These are phyloP conservation scores for Eupeodes luniger DNA, from an alignment of 2,888 invertebrate genomes.

Conservation along the genomic window DNA sequence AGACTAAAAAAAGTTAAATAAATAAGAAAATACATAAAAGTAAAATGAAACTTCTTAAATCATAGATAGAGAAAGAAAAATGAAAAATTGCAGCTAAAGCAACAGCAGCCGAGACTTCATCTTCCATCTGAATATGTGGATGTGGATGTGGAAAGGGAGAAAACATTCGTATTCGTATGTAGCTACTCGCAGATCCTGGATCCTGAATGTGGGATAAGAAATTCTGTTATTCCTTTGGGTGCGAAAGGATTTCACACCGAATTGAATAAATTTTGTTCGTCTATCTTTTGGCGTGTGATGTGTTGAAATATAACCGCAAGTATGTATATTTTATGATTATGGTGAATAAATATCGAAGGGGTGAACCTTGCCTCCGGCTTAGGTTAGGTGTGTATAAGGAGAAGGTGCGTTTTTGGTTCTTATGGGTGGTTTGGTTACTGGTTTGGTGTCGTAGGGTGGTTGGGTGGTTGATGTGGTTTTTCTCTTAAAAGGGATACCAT, in stretches of 20 bases:
- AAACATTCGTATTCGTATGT: background rate
- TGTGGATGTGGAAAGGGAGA: background rate
- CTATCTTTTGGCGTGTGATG: conserved; percentile 27
- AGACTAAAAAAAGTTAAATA: conserved; percentile 8
- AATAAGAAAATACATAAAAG: conserved; percentile 14
- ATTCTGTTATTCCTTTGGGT: conserved; percentile 61
- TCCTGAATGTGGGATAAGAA: conserved; percentile 34
- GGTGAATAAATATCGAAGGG: conserved; percentile 66
- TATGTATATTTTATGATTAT: conserved; percentile 70
- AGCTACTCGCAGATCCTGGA: background rate
- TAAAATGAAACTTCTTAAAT: conserved; percentile 35
- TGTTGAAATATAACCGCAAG: conserved; percentile 67
- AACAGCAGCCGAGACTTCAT: conserved; percentile 38
- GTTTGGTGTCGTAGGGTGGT: background rate
- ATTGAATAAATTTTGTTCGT: conserved; percentile 67
- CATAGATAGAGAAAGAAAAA: conserved; percentile 52
- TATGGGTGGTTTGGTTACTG: background rate
- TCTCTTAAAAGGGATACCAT: conserved; percentile 21
- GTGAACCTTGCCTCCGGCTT: conserved; percentile 51
- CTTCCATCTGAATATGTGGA: conserved; percentile 14
- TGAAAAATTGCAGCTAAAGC: conserved; percentile 51
- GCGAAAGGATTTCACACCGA: conserved; percentile 71
- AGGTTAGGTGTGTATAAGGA: background rate
- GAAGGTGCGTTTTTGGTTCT: conserved; percentile 39
- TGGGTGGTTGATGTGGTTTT: background rate